Evolutionary conservation across 2,888 invertebrate genomes (phyloP).

Genomic region (Tridacna gigas): DNA sequence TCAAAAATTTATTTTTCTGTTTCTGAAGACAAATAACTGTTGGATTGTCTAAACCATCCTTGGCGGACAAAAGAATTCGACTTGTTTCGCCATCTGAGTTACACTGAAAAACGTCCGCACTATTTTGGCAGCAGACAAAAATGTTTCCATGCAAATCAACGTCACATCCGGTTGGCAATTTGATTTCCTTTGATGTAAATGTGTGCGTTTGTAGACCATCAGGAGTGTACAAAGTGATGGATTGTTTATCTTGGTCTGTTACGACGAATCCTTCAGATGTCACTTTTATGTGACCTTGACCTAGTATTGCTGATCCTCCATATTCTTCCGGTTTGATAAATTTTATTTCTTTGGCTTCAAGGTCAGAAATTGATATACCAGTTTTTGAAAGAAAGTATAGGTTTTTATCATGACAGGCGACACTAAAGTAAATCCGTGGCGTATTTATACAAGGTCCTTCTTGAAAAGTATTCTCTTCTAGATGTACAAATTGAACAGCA

Average conservation of each 20-base stretch:
- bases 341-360: slow-evolving; percentile 39
- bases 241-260: slow-evolving; percentile 38
- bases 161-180: slow-evolving; percentile 44
- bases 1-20: too few species aligned
- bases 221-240: slow-evolving; percentile 30
- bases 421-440: slow-evolving; percentile 36
- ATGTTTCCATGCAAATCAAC: slow-evolving; percentile 42
- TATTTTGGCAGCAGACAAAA: slow-evolving; percentile 40
- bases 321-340: slow-evolving; percentile 45
- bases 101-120: not conserved
- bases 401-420: slow-evolving; percentile 34
- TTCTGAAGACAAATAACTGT: too few species aligned
- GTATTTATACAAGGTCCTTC: slow-evolving; percentile 41
- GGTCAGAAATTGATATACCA: slow-evolving; percentile 48
- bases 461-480: slow-evolving; percentile 42
- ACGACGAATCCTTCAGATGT: slow-evolving; percentile 37
- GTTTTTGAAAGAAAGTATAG: slow-evolving; percentile 43
- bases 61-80: too few species aligned
- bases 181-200: slow-evolving; percentile 39
- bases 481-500: slow-evolving; percentile 46
- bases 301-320: slow-evolving; percentile 28
- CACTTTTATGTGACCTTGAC: slow-evolving; percentile 47
- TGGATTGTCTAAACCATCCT: too few species aligned
- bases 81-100: too few species aligned
- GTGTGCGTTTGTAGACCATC: slow-evolving; percentile 37